A percentile compares a stretch with the other conserved stretches of the same genome.
Conservation (phyloP, 2,888 invertebrate species). For the Dryococelus australis region DNA sequence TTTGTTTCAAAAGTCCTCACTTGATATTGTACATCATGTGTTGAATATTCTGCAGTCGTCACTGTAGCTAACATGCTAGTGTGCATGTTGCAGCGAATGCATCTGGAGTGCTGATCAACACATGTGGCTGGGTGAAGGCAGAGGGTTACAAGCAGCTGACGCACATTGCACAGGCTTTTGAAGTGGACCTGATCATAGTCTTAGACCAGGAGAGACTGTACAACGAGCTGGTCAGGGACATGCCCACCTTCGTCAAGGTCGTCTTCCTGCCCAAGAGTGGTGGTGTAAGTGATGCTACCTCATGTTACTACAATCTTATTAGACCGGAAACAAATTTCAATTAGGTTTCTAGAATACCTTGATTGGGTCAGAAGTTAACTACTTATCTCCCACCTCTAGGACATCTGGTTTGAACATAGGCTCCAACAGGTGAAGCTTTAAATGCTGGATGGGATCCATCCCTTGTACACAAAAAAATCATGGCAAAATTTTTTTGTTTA, state of each 20-base stretch:
- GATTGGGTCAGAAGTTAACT: no score
- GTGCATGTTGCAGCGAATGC: slow-evolving; percentile 67
- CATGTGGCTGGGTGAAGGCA: slow-evolving; percentile 96
- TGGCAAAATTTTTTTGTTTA: no score
- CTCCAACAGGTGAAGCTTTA: no score
- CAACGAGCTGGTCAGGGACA: slow-evolving; percentile 91
- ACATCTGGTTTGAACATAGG: no score
- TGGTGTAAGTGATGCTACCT: slow-evolving; percentile 74
- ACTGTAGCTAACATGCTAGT: neutral
- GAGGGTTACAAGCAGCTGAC: slow-evolving; percentile 87
- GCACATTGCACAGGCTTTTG: slow-evolving; percentile 91
- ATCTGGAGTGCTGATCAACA: slow-evolving; percentile 95
- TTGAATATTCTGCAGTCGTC: no score
- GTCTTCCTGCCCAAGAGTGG: slow-evolving; percentile 94
- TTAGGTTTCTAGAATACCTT: no score
- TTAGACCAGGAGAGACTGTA: slow-evolving; percentile 95
- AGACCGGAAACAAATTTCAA: no score
- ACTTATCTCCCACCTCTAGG: no score
- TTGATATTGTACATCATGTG: no score
- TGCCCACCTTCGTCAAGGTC: slow-evolving; percentile 93
- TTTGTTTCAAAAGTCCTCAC: no score
- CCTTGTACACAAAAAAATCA: no score
- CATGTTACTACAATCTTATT: neutral
- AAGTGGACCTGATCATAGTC: slow-evolving; percentile 94
- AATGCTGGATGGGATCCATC: no score